Conservation (phyloP, 2,113 vertebrate genomes). For the Mesocricetus auratus region DNA sequence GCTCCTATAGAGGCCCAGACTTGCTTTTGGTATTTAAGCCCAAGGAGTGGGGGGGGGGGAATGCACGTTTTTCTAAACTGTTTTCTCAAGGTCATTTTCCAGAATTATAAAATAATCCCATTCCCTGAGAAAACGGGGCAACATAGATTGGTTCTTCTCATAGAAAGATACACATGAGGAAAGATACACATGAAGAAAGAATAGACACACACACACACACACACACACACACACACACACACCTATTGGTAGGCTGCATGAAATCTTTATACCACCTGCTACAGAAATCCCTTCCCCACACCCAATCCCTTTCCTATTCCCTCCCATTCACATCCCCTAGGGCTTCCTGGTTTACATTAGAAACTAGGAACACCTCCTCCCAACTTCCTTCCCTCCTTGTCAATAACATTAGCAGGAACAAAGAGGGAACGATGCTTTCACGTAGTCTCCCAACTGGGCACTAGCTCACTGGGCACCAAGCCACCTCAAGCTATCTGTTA, state of each 20-base stretch:
- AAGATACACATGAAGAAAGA: background rate
- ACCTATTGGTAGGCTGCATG: background rate
- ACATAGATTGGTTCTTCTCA: background rate
- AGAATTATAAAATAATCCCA: constrained; percentile 49
- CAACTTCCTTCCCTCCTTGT: constrained; percentile 87
- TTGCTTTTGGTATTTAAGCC: background rate
- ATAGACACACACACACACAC: background rate
- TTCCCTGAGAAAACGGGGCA: constrained; percentile 45
- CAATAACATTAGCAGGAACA: constrained; percentile 87
- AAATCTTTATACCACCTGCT: constrained; percentile 85
- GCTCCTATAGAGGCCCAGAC: background rate
- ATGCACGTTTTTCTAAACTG: background rate
- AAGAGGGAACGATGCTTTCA: constrained; percentile 79
- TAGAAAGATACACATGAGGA: background rate
- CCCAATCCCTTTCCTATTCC: constrained; percentile 77
- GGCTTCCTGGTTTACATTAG: constrained; percentile 79
- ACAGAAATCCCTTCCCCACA: constrained; percentile 80
- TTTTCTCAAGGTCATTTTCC: constrained; percentile 33
- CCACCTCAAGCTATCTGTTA: constrained; percentile 45
- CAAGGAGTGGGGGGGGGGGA: background rate
- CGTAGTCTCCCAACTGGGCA: constrained; percentile 49
- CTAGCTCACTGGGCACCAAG: constrained; percentile 21
- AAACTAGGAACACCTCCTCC: constrained; percentile 85
- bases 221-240: background rate
- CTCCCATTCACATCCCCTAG: constrained; percentile 57